Evolutionary conservation across 2,888 invertebrate genomes (phyloP), one percentile per base, ranked within the genome.

Genomic region (Lacanobia oleracea): DNA sequence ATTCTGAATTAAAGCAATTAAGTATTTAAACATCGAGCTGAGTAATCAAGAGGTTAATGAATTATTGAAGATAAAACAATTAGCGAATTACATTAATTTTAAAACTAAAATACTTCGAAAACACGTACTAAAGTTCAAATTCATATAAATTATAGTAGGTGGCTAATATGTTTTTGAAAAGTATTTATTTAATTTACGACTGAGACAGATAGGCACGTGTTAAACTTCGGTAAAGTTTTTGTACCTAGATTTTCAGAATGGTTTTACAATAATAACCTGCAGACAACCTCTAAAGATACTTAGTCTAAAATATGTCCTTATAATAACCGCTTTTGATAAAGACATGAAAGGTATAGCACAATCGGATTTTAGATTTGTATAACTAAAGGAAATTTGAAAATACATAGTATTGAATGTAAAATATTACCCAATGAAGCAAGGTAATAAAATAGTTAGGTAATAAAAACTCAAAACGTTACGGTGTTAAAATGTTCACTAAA

Each of bases 181-280:
- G 63, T 68, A 71, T 67, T 18, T 74, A 77, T 81, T 80, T 77
- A 77, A 83, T 82, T 79, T 65, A 60, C 61, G 67, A 72, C 77
- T 61, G 60, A 78, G 74, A 63, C 61, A 74, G 67, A 60, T 51
- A 57, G 63, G 75, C 71, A 74, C 78, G 72, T 65, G 27, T 61
- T 71, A 84, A 85, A 68, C 76, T 86, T 62, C 12, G 16, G 67
- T 45, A 81, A 85, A 82, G 74, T 87, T 82, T 75, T 69, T 70
- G 56, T 51, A 37, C 6, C 60, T 60, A 73, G 62, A 77, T 76
- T 69, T 69, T 72, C 48, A 67, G n/a, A 81, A 79, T 71, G 45
- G 53, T 60, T 69, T 81, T 78, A 62, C 63, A 79, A 82, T n/a
- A n/a, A 84, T 79, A 78, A 80, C 86, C 79, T 88, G 68, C 67